Evolutionary conservation across 2,113 vertebrate genomes (phyloP).

Genomic region (Eulacestoma nigropectus): DNA sequence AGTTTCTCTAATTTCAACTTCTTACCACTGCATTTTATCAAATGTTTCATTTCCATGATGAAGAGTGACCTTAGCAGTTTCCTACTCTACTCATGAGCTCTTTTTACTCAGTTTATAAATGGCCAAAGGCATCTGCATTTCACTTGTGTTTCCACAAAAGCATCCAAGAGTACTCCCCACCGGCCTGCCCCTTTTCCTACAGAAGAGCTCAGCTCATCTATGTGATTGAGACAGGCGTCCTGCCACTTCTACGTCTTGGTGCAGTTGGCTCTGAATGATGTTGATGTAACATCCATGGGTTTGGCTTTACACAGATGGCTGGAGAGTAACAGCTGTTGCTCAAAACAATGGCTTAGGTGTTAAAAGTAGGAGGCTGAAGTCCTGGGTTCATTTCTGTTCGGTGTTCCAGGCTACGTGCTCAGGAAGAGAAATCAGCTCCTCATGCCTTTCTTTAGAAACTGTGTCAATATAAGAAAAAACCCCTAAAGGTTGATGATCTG

Average conservation of each 20-base stretch:
- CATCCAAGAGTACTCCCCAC: neutral
- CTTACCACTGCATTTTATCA: neutral
- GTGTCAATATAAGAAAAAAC: neutral
- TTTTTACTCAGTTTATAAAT: neutral
- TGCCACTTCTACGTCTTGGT: neutral
- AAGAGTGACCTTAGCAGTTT: neutral
- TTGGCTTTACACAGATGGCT: neutral
- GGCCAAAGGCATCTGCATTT: neutral
- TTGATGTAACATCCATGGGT: neutral
- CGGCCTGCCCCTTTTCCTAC: neutral
- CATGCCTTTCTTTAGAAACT: neutral
- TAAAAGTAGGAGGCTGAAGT: neutral
- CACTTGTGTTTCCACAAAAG: neutral
- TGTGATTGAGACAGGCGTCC: neutral
- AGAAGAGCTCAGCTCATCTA: neutral
- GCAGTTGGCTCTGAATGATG: neutral
- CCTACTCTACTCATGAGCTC: neutral
- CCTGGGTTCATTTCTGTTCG: neutral
- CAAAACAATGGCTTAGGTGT: neutral
- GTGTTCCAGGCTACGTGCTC: neutral
- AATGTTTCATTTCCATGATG: neutral
- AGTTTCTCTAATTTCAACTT: neutral
- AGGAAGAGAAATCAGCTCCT: neutral
- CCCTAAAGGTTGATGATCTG: neutral
- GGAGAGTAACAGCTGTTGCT: neutral